Conservation (phyloP, 2,797 vertebrate species). For the Cyprinodon diabolis region DNA sequence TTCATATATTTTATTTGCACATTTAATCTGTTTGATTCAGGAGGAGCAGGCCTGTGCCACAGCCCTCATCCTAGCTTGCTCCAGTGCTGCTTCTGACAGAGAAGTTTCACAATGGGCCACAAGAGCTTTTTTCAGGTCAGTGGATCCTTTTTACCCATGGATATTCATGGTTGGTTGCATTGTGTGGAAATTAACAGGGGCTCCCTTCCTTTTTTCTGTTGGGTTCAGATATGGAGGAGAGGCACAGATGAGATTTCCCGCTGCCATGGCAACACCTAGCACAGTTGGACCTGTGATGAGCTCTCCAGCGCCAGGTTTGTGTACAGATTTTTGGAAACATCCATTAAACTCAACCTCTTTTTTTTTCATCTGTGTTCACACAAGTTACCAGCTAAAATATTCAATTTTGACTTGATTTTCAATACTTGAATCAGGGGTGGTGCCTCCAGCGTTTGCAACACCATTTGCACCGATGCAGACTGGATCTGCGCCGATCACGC, state of each 20-base stretch:
- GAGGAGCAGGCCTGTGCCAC: slow-evolving; percentile 96
- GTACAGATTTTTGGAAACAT: not conserved
- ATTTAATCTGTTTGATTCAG: slow-evolving; percentile 64
- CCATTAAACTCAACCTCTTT: not conserved
- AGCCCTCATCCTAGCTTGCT: slow-evolving; percentile 94
- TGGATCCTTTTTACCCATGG: not conserved
- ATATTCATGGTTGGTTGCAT: not conserved
- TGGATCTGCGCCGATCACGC: slow-evolving; percentile 74
- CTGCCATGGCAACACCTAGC: slow-evolving; percentile 84
- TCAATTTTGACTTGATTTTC: not conserved
- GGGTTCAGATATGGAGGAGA: slow-evolving; percentile 93
- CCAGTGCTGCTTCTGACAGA: slow-evolving; percentile 87
- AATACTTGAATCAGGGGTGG: slow-evolving; percentile 72
- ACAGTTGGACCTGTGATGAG: slow-evolving; percentile 87
- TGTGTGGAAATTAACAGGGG: not conserved
- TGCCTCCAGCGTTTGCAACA: slow-evolving; percentile 80
- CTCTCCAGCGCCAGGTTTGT: slow-evolving; percentile 82
- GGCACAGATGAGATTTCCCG: slow-evolving; percentile 94
- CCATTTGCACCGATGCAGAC: slow-evolving; percentile 71
- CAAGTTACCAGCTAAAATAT: not conserved
- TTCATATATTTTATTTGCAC: not conserved
- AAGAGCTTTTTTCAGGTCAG: slow-evolving; percentile 94
- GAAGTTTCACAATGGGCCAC: slow-evolving; percentile 95
- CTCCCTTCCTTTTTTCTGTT: slow-evolving; percentile 3
- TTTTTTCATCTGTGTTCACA: not conserved